Evolutionary conservation across 1,140 invertebrate species (phyloP).

Genomic region (Pseudomyrmex dendroicus): DNA sequence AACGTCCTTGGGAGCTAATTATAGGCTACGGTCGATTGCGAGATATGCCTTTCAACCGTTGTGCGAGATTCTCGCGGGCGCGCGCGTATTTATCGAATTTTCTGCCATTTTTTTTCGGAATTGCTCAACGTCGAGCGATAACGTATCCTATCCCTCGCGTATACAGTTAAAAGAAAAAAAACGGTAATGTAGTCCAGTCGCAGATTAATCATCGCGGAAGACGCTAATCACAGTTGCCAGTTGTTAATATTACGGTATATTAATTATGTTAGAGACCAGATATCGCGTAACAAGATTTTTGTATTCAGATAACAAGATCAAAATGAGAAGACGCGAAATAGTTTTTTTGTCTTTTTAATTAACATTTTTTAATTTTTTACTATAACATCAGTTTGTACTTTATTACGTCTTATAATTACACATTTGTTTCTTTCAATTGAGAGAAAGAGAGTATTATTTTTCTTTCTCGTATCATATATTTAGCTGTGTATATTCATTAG

Average conservation of each 20-base stretch:
- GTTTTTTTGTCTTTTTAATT: background rate
- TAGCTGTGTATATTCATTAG: background rate
- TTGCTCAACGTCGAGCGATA: conserved; percentile 3
- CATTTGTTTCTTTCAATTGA: background rate
- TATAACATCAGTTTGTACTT: background rate
- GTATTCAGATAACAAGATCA: background rate
- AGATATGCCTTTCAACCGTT: conserved; percentile 64
- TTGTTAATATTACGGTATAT: conserved; percentile 55
- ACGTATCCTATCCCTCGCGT: background rate
- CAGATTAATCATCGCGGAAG: conserved; percentile 40
- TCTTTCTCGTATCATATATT: background rate
- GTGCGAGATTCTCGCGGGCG: conserved; percentile 15
- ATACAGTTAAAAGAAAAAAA: background rate
- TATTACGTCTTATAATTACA: background rate
- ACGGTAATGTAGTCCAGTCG: background rate
- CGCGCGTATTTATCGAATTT: conserved; percentile 51
- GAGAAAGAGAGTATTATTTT: no score
- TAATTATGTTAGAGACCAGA: conserved; percentile 39
- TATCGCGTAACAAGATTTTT: background rate
- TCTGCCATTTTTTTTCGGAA: conserved; percentile 42
- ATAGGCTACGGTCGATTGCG: conserved; percentile 52
- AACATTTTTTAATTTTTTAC: background rate
- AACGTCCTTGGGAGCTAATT: conserved; percentile 66
- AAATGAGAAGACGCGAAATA: background rate
- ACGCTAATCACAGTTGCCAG: conserved; percentile 13